These are phyloP conservation scores for Gymnocypris eckloni DNA, from an alignment of 2,797 vertebrate species.

Conservation along the genomic window DNA sequence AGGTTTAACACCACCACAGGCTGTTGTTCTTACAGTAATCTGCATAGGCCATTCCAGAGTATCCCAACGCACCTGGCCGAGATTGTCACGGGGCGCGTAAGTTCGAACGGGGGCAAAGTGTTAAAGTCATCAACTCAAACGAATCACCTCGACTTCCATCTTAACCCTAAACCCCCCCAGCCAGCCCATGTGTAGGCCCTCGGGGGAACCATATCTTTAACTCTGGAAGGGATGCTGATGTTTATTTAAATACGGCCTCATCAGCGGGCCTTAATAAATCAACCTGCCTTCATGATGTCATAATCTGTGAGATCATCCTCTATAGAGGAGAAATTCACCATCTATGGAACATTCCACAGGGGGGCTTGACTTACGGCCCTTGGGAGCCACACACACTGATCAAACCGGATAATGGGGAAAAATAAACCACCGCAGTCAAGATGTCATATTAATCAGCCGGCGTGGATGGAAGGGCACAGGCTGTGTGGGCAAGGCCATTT, in stretches of 20 bases:
- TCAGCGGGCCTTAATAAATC: constrained; percentile 71
- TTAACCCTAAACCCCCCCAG: neutral
- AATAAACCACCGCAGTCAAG: constrained; percentile 8
- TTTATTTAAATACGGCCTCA: constrained; percentile 72
- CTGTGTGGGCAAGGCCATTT: constrained; percentile 18
- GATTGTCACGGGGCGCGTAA: constrained; percentile 45
- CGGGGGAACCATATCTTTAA: constrained; percentile 47
- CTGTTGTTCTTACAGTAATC: constrained; percentile 56
- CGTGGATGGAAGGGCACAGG: constrained; percentile 20
- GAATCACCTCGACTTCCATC: constrained; percentile 60
- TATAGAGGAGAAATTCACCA: constrained; percentile 53
- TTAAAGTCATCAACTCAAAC: constrained; percentile 71
- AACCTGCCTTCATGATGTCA: constrained; percentile 68
- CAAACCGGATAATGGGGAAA: constrained; percentile 44
- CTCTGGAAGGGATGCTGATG: constrained; percentile 57
- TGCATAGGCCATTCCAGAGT: constrained; percentile 54
- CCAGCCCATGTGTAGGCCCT: constrained; percentile 48
- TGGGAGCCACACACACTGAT: constrained; percentile 50
- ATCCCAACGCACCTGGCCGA: constrained; percentile 24
- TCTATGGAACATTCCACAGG: constrained; percentile 55
- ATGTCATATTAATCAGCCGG: constrained; percentile 18
- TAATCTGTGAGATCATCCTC: constrained; percentile 70
- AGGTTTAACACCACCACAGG: constrained; percentile 56
- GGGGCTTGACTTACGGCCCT: constrained; percentile 24
- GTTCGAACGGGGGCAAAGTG: constrained; percentile 55